A percentile compares a stretch with the other conserved stretches of the same genome.
Evolutionary conservation across 64 coral and sea anemone species (phyloP).

Genomic region (Pocillopora verrucosa): DNA sequence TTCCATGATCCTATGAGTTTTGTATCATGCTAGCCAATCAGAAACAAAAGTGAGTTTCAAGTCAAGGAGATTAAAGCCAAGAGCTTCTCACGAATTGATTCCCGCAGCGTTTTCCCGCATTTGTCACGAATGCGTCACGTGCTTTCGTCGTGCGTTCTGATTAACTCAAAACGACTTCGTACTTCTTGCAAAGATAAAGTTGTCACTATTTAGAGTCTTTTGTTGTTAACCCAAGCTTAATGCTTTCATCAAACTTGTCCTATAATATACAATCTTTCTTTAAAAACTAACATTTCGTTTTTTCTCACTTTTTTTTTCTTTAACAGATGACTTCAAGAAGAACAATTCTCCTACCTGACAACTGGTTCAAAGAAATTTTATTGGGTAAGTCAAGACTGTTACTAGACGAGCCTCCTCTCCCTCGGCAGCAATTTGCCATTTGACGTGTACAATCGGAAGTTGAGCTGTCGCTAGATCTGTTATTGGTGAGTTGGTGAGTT

Average conservation of each 20-base stretch:
- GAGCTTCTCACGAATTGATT: neutral
- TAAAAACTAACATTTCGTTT: no score
- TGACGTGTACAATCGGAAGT: slow-evolving; percentile 48
- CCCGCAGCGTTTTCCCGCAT: neutral
- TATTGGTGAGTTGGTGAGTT: slow-evolving; percentile 60
- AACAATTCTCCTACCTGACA: slow-evolving; percentile 48
- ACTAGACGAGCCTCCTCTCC: slow-evolving; percentile 44
- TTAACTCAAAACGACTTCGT: neutral
- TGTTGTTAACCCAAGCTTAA: no score
- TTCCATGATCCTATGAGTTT: neutral
- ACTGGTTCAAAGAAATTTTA: slow-evolving; percentile 73
- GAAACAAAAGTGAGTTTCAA: neutral
- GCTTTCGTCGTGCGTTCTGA: neutral
- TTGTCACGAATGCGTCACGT: neutral
- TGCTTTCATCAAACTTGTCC: no score
- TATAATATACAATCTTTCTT: no score
- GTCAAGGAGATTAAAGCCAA: neutral
- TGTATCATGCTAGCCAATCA: neutral
- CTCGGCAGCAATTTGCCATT: slow-evolving; percentile 68
- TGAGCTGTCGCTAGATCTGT: slow-evolving; percentile 72
- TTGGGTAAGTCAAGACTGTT: slow-evolving; percentile 78
- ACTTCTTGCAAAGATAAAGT: neutral
- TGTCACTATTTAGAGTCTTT: no score
- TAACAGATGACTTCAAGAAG: neutral
- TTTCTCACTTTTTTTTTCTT: no score